Evolutionary conservation across 2,113 vertebrate species (phyloP), one percentile per base, ranked within the genome.

Genomic region (Alouatta palliata): DNA sequence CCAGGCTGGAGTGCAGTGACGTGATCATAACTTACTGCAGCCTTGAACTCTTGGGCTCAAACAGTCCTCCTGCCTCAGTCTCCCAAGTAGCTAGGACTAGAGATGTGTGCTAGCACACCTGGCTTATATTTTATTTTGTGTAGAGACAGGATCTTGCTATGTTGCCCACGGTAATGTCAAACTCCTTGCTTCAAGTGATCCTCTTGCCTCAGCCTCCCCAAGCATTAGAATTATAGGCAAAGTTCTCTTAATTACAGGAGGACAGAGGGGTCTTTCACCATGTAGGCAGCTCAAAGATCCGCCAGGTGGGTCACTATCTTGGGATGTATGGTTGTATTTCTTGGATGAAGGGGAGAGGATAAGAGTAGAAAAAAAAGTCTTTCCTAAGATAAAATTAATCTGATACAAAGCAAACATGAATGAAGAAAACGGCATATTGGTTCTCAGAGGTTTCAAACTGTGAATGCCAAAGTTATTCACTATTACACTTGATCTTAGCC

Each of bases 171-270:
- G 30, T 35, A 1, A 35, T 68, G 13, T 68, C 32, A 35, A 68
- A 68, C 64, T 68, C 32, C 64, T 68, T 14, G 32, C 30, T 68
- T 68, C 64, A 68, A 68, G 32, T 68, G 64, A 68, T 17, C 32
- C 32, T 35, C 64, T 35, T 17, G 64, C 64, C 32, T 68, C 64
- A 35, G 64, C 64, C 32, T 68, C 64, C 64, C 64, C 35, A 68
- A 68, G 64, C 1, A 13, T 32, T 68, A 32, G 32, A 35, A 35
- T 68, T 68, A 68, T 6, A 68, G 64, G 64, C 64, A 17, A 68
- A 97, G 96, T 37, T 97, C 97, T 97, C 98, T 97, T 95, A 97
- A 98, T 98, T 94, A 97, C 94, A 96, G 98, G 98, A 93, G 97
- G 95, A 86, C 92, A 98, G 98, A 71, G 97, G 96, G 84, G 96